A percentile compares a stretch with the other conserved stretches of the same genome.
phyloP scores from a whole-genome alignment of 2,113 vertebrate genomes.

The Opisthocomus hoazin region DNA sequence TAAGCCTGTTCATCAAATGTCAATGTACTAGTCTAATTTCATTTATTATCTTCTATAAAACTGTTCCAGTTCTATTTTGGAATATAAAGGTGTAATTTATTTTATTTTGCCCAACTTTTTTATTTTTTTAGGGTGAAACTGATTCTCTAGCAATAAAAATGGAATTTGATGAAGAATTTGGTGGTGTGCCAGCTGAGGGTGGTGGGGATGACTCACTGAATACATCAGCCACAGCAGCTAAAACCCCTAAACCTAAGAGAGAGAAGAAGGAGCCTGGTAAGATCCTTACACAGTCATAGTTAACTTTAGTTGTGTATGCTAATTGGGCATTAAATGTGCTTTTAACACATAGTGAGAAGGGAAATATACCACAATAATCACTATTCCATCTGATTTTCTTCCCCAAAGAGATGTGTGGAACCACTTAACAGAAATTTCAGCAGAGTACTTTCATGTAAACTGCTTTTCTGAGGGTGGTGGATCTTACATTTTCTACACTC shows the following conservation, averaged over 20 bases:
- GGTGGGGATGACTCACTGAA: slow-evolving; percentile 76
- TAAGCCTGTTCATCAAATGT: background rate
- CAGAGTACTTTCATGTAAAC: background rate
- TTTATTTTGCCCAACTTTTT: slow-evolving; percentile 6
- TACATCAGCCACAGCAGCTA: slow-evolving; percentile 60
- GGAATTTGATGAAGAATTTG: slow-evolving; percentile 90
- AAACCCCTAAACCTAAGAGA: slow-evolving; percentile 80
- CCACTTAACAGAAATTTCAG: background rate
- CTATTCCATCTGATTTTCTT: background rate
- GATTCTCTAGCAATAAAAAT: slow-evolving; percentile 81
- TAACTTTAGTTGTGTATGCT: background rate
- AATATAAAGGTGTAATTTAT: background rate
- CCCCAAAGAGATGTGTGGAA: background rate
- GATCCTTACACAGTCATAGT: background rate
- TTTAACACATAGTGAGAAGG: background rate
- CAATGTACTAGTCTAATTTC: background rate
- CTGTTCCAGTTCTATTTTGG: background rate
- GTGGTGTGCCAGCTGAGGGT: slow-evolving; percentile 72
- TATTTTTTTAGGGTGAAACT: slow-evolving; percentile 76
- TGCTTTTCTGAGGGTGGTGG: background rate
- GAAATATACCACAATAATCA: background rate
- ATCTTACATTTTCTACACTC: background rate
- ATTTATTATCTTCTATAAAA: background rate
- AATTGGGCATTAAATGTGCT: background rate
- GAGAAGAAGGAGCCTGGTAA: slow-evolving; percentile 94